Evolutionary conservation across 53 echinoderm and acorn worm species (phyloP), one percentile per base, ranked within the genome.

Genomic region (Echinometra lucunter): DNA sequence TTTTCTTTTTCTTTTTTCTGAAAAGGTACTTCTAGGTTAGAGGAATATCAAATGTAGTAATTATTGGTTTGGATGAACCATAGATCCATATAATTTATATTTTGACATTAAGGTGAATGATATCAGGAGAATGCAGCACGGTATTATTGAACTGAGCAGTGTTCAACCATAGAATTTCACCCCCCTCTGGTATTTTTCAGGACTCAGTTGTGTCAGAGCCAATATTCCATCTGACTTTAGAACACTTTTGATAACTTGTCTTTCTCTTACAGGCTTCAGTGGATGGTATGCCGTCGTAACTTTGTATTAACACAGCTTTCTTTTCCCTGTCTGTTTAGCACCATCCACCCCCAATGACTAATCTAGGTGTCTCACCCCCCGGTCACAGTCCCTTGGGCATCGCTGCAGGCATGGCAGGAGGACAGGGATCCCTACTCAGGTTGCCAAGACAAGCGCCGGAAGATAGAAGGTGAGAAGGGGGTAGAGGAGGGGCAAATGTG

Each of bases 291-390:
- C 72, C 15, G 72, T 8, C 9, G 4, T n/a, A 67, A 67, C 67
- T 30, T n/a, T 4, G 74, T 72, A 49, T 49, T 96, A 95, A 97
- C 97, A 74, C 37, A 89, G 34, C 89, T 82, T 95, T 96, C 95
- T 95, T 94, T 93, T 91, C 95, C 96, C 88, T 95, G 91, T 96
- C 94, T 95, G 80, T 95, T 88, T 97, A 97, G 97, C 97, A 97
- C 94, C 96, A 96, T 91, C 96, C 96, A 96, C 96, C 95, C 95
- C 97, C 96, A 89, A 96, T 97, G 96, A 97, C 96, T 96, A 97
- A 96, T 97, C 94, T 97, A 96, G 97, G 96, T 95, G 96, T 88
- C 53, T 47, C 95, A 74, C 96, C 95, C 72, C 92, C 92, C 32
- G 92, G 92, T 32, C 92, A 74, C 94, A 66, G 58, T 66, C 85